phyloP scores from a whole-genome alignment of 2,797 vertebrate species.

The Odontamblyopus lacepedii region DNA sequence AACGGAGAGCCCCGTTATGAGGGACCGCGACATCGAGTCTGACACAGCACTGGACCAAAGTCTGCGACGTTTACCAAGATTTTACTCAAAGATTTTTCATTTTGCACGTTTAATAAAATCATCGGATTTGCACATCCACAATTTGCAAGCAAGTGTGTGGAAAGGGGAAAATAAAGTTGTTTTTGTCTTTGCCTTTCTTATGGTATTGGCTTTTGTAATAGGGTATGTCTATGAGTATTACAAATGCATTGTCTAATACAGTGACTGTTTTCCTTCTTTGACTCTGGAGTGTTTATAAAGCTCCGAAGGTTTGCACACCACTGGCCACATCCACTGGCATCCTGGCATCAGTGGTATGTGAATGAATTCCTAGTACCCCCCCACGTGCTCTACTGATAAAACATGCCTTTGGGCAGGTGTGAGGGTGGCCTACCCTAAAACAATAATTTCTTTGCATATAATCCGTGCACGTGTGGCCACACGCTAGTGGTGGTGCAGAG shows the following conservation, averaged over 20 bases:
- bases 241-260: not conserved
- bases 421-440: constrained; percentile 59
- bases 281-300: constrained; percentile 36
- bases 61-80: constrained; percentile 18
- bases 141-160: constrained; percentile 15
- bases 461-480: constrained; percentile 36
- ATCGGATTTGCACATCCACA: constrained; percentile 14
- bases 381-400: constrained; percentile 49
- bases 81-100: constrained; percentile 16
- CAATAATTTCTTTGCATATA: constrained; percentile 47
- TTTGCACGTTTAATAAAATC: not conserved
- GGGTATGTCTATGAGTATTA: too few relatives aligned
- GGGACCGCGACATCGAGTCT: constrained; percentile 59
- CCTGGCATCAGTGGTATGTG: constrained; percentile 52
- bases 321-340: constrained; percentile 48
- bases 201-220: not conserved
- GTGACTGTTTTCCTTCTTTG: constrained; percentile 4
- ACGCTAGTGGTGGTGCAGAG: constrained; percentile 26
- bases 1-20: constrained; percentile 74
- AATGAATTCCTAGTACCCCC: constrained; percentile 49
- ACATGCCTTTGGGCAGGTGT: constrained; percentile 65
- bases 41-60: constrained; percentile 24
- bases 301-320: constrained; percentile 49
- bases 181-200: not conserved
- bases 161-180: not conserved